Evolutionary conservation across 1,140 invertebrate species (phyloP).

Genomic region (Stenopsyche tienmushanensis): DNA sequence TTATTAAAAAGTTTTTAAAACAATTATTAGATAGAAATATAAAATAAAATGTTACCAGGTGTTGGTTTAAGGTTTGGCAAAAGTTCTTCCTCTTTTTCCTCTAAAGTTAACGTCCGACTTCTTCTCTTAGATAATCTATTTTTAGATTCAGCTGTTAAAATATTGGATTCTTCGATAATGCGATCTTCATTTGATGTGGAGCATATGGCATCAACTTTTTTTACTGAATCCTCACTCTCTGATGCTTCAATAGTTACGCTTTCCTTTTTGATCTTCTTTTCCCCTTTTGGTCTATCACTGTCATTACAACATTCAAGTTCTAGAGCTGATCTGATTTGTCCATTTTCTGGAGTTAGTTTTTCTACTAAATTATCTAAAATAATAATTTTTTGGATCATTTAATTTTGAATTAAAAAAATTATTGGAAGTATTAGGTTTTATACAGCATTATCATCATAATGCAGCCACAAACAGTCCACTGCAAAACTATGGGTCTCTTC

Average conservation of each 20-base stretch:
- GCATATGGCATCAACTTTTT: constrained; percentile 37
- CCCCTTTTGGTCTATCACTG: constrained; percentile 61
- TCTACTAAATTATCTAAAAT: constrained; percentile 51
- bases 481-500: too few species aligned
- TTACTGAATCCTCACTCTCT: constrained; percentile 27
- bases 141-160: constrained; percentile 28
- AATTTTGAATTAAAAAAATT: too few species aligned
- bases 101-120: constrained; percentile 50
- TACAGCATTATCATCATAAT: too few species aligned
- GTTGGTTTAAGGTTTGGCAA: constrained; percentile 80
- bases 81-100: constrained; percentile 69
- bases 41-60: constrained; percentile 48
- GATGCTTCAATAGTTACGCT: constrained; percentile 3
- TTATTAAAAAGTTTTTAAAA: too few species aligned
- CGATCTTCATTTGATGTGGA: not conserved
- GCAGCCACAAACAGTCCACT: too few species aligned
- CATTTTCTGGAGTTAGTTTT: constrained; percentile 63
- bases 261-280: constrained; percentile 34
- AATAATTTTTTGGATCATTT: too few species aligned
- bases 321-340: constrained; percentile 67
- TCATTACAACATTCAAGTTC: constrained; percentile 68
- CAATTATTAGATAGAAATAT: constrained; percentile 14
- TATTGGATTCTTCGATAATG: constrained; percentile 12
- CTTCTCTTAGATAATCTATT: constrained; percentile 42
- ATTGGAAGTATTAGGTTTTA: too few species aligned